Evolutionary conservation across 35 echinoderm and acorn worm genomes (phyloP), one percentile per base, ranked within the genome.

Genomic region (Heliocidaris tuberculata): DNA sequence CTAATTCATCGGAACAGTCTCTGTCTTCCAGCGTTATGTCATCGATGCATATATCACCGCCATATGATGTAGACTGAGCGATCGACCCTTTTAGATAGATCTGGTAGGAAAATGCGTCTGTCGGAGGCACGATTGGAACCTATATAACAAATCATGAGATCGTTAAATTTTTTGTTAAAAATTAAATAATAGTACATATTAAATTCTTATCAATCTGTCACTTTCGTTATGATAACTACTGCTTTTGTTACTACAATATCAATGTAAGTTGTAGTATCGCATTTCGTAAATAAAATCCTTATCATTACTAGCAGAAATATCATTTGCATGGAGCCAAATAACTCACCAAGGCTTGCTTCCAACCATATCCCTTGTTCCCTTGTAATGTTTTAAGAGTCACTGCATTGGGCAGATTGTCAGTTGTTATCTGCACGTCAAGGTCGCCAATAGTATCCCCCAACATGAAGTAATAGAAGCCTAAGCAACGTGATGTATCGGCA

Each of bases 1-100:
- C 93, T 31, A 30, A 4, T 47, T 32, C 29, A 10, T 47, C 61
- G 11, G 93, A 71, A 85, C 93, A 94, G 27, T 47, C 56, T 13
- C 47, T 11, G 21, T 94, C 93, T 48, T 94, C 56, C 6, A 94
- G 32, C 2, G 9, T 85, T 24, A 94, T 71, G 30, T 94, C 93
- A 94, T 94, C 93, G 15, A 94, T 85, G 19, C 48, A 61, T 24
- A 85, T 85, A 27, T 94, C 93, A 6, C 35, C 35, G 35, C 71
- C 56, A 24, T 78, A 78, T 52, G 50, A 10, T 5, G 7, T 13
- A 31, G 32, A 24, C 24, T 6, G 61, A 15, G 13, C 92, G 10
- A 94, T 94, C 16, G 52, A 27, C 13, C 29, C 65, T 48, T 31
- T 47, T 7, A 61, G 47, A 21, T 85, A 42, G 32, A 94, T 60